phyloP scores from a whole-genome alignment of 2,113 vertebrate genomes.

The Paradoxurus hermaphroditus region DNA sequence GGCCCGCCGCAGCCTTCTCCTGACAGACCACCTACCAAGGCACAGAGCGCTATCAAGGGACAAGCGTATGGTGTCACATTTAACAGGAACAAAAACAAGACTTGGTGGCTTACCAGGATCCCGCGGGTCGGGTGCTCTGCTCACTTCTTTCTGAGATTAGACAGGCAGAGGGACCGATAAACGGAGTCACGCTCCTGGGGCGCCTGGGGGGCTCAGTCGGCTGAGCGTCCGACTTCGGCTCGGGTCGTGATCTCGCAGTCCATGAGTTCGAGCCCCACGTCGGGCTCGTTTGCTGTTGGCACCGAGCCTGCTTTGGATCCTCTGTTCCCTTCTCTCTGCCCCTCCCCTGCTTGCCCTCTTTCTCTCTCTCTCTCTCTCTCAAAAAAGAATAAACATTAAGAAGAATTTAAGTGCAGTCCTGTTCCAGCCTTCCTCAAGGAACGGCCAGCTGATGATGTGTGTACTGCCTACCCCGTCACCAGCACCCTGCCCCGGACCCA shows the following conservation, averaged over 20 bases:
- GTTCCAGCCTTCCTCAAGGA: background rate
- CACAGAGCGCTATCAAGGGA: background rate
- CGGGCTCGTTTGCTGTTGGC: no score
- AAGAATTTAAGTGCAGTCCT: no score
- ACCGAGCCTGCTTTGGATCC: no score
- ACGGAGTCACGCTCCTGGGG: no score
- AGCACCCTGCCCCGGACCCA: background rate
- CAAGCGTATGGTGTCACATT: rapidly evolving
- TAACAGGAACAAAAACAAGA: background rate
- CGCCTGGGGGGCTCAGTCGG: no score
- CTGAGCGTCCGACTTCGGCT: no score
- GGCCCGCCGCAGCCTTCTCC: rapidly evolving
- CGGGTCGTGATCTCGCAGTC: no score
- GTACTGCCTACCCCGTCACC: rapidly evolving
- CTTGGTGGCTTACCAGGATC: background rate
- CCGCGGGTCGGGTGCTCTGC: background rate
- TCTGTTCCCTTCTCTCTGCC: no score
- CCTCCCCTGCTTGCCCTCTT: no score
- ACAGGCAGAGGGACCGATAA: rapidly evolving
- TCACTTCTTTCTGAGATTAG: background rate
- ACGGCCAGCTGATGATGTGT: rapidly evolving
- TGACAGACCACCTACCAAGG: background rate
- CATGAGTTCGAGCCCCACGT: no score
- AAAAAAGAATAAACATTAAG: no score
- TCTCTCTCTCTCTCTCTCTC: no score